phyloP scores from a whole-genome alignment of 2,888 invertebrate species.

The Siphonodentalium dalli region DNA sequence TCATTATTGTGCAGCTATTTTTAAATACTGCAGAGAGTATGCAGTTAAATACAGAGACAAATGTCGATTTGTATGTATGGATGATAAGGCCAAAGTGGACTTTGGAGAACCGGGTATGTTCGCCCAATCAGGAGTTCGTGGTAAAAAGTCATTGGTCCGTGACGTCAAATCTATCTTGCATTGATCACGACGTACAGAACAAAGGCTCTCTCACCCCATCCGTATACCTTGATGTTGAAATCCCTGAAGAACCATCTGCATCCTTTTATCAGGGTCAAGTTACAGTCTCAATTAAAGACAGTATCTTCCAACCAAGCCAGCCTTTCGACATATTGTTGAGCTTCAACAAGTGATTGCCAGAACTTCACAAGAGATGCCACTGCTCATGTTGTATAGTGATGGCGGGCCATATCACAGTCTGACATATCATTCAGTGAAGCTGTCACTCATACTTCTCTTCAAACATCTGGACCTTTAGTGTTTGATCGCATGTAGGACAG shows the following conservation, averaged over 20 bases:
- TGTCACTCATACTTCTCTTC: conserved; percentile 18
- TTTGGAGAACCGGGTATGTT: conserved; percentile 27
- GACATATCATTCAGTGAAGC: conserved; percentile 17
- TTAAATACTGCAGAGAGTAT: conserved; percentile 20
- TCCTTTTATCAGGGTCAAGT: conserved; percentile 31
- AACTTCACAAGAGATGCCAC: neutral
- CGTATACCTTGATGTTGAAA: conserved; percentile 22
- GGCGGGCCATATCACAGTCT: conserved; percentile 22
- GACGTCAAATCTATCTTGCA: conserved; percentile 1
- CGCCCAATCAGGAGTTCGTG: conserved; percentile 23
- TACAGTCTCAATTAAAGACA: conserved; percentile 22
- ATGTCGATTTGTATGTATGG: conserved; percentile 13
- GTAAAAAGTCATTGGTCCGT: conserved; percentile 31
- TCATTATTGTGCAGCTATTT: conserved; percentile 27
- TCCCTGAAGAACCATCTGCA: conserved; percentile 19
- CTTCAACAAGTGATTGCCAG: neutral
- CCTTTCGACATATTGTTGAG: conserved; percentile 12
- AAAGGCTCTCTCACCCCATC: conserved; percentile 34
- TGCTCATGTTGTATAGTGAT: conserved; percentile 10
- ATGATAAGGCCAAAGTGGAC: conserved; percentile 31
- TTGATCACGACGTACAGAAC: conserved; percentile 30
- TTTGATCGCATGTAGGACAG: conserved; percentile 24
- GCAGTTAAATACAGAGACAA: conserved; percentile 6
- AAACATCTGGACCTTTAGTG: conserved; percentile 11
- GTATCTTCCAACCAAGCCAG: conserved; percentile 23